These are phyloP conservation scores for Clivina fossor DNA, from an alignment of 2,888 invertebrate genomes.

Conservation along the genomic window DNA sequence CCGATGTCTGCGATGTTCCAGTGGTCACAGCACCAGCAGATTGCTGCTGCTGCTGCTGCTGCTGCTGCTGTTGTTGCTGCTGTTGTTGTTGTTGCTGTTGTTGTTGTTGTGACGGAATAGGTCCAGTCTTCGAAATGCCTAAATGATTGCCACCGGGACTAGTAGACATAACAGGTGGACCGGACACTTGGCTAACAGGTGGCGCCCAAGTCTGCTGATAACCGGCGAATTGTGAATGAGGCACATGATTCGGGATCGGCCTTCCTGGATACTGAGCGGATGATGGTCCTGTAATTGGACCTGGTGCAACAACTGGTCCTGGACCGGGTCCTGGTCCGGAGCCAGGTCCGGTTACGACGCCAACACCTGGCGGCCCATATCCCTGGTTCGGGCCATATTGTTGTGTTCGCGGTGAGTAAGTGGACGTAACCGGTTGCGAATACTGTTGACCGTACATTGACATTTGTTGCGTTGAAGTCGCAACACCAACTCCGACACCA, in stretches of 20 bases:
- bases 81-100: slow-evolving; percentile 27
- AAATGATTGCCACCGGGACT: slow-evolving; percentile 41
- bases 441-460: slow-evolving; percentile 62
- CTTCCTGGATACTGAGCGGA: slow-evolving; percentile 60
- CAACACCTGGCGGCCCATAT: slow-evolving; percentile 58
- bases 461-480: too few relatives aligned
- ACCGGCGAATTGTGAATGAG: slow-evolving; percentile 52
- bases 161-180: slow-evolving; percentile 50
- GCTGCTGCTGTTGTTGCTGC: slow-evolving; percentile 23
- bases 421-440: slow-evolving; percentile 55
- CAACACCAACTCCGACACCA: slow-evolving; percentile 47
- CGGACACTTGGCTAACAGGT: slow-evolving; percentile 42
- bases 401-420: slow-evolving; percentile 53
- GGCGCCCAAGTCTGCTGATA: slow-evolving; percentile 29
- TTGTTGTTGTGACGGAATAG: slow-evolving; percentile 26
- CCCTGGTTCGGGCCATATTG: slow-evolving; percentile 57
- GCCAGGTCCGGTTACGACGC: slow-evolving; percentile 39
- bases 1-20: slow-evolving; percentile 42
- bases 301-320: slow-evolving; percentile 18
- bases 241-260: slow-evolving; percentile 60
- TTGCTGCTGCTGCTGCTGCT: slow-evolving; percentile 25
- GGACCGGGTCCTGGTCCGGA: slow-evolving; percentile 36
- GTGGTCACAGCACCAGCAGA: slow-evolving; percentile 18
- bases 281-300: too few relatives aligned
- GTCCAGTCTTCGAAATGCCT: slow-evolving; percentile 33